Conservation (phyloP, 2,797 vertebrate species). For the Picus viridis region DNA sequence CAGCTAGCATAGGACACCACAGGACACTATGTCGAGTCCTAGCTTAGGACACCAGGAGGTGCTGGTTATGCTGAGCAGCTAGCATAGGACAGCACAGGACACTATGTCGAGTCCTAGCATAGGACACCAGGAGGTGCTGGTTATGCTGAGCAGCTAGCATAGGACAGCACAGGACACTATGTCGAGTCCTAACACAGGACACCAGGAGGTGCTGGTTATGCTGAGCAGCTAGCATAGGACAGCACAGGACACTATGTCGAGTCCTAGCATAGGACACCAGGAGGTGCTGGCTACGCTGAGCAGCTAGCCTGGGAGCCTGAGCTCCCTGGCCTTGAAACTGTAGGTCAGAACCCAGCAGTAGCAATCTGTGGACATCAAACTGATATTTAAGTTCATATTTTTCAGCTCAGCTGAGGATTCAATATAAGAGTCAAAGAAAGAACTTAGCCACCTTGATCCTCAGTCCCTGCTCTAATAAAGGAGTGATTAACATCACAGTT, state of each 20-base stretch:
- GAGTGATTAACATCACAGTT: slow-evolving; percentile 56
- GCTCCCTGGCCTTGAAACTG: neutral
- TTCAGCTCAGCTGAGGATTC: neutral
- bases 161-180: neutral
- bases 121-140: neutral
- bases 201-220: neutral
- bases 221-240: neutral
- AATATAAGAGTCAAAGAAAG: slow-evolving; percentile 3
- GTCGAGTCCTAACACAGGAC: no score
- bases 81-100: no score
- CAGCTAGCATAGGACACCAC: neutral
- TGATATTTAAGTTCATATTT: neutral
- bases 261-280: no score
- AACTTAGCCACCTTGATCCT: neutral
- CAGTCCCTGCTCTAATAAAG: slow-evolving; percentile 50
- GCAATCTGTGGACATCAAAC: neutral
- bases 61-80: neutral
- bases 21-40: no score
- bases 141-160: neutral
- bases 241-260: no score
- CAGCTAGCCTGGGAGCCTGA: neutral
- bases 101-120: no score
- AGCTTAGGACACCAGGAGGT: neutral
- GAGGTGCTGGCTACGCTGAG: neutral
- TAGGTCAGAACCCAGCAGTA: neutral